Evolutionary conservation across 2,888 invertebrate species (phyloP).

Genomic region (Notodonta dromedarius): DNA sequence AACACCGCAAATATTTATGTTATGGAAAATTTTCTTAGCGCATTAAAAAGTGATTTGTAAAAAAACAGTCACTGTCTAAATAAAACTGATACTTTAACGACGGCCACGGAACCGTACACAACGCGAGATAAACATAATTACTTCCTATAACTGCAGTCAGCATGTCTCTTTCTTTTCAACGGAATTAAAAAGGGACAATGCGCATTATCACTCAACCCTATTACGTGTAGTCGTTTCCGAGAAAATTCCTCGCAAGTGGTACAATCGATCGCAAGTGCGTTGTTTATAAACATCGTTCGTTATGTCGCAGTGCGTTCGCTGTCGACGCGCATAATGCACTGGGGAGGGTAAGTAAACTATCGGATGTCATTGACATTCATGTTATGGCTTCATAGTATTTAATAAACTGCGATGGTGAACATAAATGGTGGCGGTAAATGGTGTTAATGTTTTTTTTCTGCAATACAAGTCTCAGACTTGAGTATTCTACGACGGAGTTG

Average conservation of each 20-base stretch:
- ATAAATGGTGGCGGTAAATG: no score
- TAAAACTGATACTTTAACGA: no score
- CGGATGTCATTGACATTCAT: constrained; percentile 51
- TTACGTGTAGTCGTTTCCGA: constrained; percentile 36
- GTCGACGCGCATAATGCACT: constrained; percentile 44
- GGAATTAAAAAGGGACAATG: constrained; percentile 15
- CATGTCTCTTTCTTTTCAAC: constrained; percentile 3
- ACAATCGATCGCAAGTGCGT: constrained; percentile 48
- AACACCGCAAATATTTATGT: neutral
- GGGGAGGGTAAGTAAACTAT: constrained; percentile 37
- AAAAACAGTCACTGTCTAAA: neutral
- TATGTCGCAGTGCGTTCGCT: constrained; percentile 30
- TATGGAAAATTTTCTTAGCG: neutral
- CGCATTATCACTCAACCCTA: constrained; percentile 13
- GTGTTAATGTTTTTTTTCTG: no score
- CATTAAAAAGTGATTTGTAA: neutral
- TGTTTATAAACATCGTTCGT: constrained; percentile 64
- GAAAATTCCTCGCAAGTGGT: constrained; percentile 49
- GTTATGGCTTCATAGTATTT: constrained; percentile 7
- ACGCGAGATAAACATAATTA: no score
- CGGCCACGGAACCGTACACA: no score
- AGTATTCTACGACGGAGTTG: no score
- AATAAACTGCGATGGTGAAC: no score
- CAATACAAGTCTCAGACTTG: no score
- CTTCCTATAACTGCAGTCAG: no score